Base-by-base conservation (phyloP, 2,888 invertebrate genomes). In the Callyntrura sp. region DNA sequence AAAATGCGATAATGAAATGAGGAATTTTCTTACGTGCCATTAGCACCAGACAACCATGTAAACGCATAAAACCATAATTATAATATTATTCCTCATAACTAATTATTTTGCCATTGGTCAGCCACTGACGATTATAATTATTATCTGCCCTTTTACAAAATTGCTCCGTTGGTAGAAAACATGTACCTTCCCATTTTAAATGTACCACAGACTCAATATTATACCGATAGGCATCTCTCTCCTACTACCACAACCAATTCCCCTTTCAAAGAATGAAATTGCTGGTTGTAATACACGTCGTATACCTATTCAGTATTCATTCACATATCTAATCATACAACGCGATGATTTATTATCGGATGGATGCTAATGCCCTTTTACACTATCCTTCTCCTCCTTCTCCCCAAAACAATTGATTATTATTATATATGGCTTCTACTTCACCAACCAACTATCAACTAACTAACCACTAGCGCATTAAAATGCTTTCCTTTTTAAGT, bases 401-500 rank as follows among this genome's bases (percentile, higher is more conserved):
- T 23, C n/a, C 20, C 11, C 12, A 28, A 14, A 68, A 68, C 35
- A 12, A 68, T 68, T 68, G 68, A 35, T 68, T 68, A 28, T 68
- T 25, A 35, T 35, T 35, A 35, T n/a, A n/a, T 11, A 51, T 55
- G 55, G 3, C 55, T 17, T 55, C 17, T 55, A 17, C n/a, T n/a
- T 14, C 55, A 55, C n/a, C 8, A 55, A 55, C 55, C 55, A 55
- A 55, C 55, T 11, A 55, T 3, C 8, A 55, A 55, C 55, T 9
- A 55, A 55, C 55, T 11, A 17, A 17, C 9, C 14, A 76, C 43
- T 3, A 35, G 35, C 35, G 35, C 35, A 35, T 35, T 35, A 35
- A 35, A n/a, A 76, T 86, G 78, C 86, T 86, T 86, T 86, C 86
- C 51, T 86, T 86, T 86, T 79, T 86, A 28, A 85, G 65, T 86